These are phyloP conservation scores for Metridium senile DNA, from an alignment of 92 coral and sea anemone species.

Conservation along the genomic window DNA sequence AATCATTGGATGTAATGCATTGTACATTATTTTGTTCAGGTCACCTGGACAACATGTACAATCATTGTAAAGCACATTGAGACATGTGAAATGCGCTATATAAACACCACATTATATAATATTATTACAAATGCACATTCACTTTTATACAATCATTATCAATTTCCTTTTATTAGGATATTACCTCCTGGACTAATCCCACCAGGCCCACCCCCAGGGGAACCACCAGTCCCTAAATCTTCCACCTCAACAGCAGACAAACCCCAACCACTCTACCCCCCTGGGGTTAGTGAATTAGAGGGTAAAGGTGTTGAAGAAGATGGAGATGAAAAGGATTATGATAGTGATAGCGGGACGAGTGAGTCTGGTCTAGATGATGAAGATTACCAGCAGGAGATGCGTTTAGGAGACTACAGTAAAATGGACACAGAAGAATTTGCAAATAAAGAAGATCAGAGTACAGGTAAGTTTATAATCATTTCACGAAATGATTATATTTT, in stretches of 20 bases:
- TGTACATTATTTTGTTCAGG: too few relatives aligned
- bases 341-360: slow-evolving; percentile 79
- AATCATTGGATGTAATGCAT: too few relatives aligned
- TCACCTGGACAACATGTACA: too few relatives aligned
- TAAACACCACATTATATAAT: too few relatives aligned
- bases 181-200: slow-evolving; percentile 79
- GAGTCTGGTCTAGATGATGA: slow-evolving; percentile 90
- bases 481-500: too few relatives aligned
- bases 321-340: slow-evolving; percentile 54
- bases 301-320: slow-evolving; percentile 35
- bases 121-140: too few relatives aligned
- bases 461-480: slow-evolving; percentile 6
- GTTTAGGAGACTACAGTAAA: slow-evolving; percentile 26
- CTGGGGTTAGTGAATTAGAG: slow-evolving; percentile 57
- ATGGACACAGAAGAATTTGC: slow-evolving; percentile 49
- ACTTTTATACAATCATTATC: neutral
- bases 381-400: slow-evolving; percentile 74
- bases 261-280: slow-evolving; percentile 72
- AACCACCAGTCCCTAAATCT: slow-evolving; percentile 69
- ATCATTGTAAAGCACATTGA: too few relatives aligned
- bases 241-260: slow-evolving; percentile 70
- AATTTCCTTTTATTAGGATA: slow-evolving; percentile 26
- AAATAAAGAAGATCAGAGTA: slow-evolving; percentile 20
- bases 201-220: slow-evolving; percentile 90
- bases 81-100: too few relatives aligned